Evolutionary conservation across 2,888 invertebrate species (phyloP).

Genomic region (Gibbula magus): DNA sequence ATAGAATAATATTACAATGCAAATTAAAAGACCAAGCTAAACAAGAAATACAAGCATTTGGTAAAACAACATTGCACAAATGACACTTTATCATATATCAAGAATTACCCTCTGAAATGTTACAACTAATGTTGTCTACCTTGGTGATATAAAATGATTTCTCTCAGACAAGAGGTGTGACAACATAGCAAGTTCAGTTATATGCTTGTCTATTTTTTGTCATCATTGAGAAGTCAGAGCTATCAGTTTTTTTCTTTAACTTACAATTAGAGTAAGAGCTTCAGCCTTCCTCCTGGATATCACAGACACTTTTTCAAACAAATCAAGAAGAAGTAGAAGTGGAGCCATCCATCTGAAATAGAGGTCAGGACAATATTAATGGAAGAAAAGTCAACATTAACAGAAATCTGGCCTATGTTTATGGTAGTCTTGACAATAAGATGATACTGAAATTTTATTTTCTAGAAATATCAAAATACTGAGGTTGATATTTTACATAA

Average conservation of each 20-base stretch:
- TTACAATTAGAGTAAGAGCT: slow-evolving; percentile 67
- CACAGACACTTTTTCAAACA: slow-evolving; percentile 85
- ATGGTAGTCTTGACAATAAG: too few species aligned
- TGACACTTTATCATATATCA: neutral
- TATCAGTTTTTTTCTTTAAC: slow-evolving; percentile 30
- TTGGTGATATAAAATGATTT: neutral
- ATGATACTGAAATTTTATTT: too few species aligned
- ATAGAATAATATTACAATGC: neutral
- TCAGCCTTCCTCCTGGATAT: slow-evolving; percentile 79
- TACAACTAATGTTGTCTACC: neutral
- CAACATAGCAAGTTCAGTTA: slow-evolving; percentile 12
- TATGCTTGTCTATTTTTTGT: slow-evolving; percentile 5
- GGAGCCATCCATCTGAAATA: slow-evolving; percentile 83
- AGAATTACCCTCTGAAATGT: neutral
- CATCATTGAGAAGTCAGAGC: neutral
- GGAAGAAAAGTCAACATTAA: too few species aligned
- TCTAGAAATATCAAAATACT: too few species aligned
- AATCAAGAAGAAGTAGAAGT: slow-evolving; percentile 84
- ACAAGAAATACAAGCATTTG: too few species aligned
- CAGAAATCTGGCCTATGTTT: too few species aligned
- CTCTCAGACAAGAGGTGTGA: neutral
- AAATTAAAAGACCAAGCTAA: neutral
- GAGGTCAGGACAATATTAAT: neutral
- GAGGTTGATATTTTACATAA: too few species aligned
- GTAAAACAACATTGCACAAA: too few species aligned